Conservation (phyloP, 30 jellyfish, hydroid and myxozoan species). For the Cassiopea xamachana region DNA sequence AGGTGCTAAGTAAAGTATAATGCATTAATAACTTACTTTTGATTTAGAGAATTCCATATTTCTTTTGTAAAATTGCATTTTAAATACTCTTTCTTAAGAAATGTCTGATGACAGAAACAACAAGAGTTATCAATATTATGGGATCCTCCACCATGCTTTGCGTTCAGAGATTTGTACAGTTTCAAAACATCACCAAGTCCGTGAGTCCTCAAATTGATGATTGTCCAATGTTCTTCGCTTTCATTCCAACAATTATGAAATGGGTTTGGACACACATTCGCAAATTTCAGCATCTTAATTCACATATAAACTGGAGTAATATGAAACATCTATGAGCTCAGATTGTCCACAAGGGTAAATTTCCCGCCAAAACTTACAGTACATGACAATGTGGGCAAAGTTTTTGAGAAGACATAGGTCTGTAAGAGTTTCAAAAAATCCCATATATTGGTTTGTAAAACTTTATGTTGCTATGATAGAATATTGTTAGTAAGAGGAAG, state of each 20-base stretch:
- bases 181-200: slow-evolving; percentile 35
- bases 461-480: background rate
- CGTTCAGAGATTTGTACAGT: slow-evolving; percentile 20
- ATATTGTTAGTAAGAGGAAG: background rate
- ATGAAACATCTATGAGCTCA: background rate
- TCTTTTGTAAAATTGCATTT: background rate
- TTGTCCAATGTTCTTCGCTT: background rate
- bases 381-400: background rate
- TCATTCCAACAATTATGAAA: slow-evolving; percentile 17
- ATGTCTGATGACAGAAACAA: background rate
- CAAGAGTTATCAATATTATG: background rate
- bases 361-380: slow-evolving; percentile 1
- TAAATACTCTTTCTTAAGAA: background rate
- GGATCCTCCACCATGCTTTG: slow-evolving; percentile 12
- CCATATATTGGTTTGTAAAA: background rate
- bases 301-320: background rate
- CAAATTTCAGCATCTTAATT: slow-evolving; percentile 6
- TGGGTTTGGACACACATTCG: slow-evolving; percentile 21
- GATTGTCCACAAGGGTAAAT: background rate
- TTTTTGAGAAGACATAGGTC: background rate
- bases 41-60: background rate
- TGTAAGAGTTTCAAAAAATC: background rate
- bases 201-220: slow-evolving; percentile 29
- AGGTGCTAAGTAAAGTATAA: background rate
- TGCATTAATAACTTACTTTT: background rate